A percentile compares a stretch with the other conserved stretches of the same genome.
Evolutionary conservation across 2,888 invertebrate genomes (phyloP).

Genomic region (Cremastinae sp.): DNA sequence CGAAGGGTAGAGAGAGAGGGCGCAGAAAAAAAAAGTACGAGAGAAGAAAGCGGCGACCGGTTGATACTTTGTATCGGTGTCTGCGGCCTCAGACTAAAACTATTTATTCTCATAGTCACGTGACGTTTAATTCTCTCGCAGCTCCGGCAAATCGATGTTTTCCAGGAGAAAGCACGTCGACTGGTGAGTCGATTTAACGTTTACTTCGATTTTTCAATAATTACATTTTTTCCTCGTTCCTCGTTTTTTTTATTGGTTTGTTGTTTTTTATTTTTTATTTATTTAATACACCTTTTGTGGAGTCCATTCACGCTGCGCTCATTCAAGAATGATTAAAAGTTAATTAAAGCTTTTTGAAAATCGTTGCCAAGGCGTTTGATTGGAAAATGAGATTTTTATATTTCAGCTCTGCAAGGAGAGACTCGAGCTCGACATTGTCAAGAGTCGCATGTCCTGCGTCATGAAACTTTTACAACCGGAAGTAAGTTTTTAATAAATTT

Average conservation of each 20-base stretch:
- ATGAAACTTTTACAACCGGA: conserved; percentile 72
- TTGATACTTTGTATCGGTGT: conserved; percentile 54
- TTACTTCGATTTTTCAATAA: conserved; percentile 32
- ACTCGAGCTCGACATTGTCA: conserved; percentile 75
- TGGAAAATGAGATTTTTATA: conserved; percentile 17
- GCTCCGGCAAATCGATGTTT: conserved; percentile 75
- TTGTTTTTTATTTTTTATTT: no score
- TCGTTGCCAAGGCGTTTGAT: no score
- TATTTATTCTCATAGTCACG: conserved; percentile 59
- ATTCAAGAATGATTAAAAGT: not conserved
- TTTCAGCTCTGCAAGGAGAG: conserved; percentile 74
- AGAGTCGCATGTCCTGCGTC: conserved; percentile 75
- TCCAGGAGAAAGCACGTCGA: conserved; percentile 75
- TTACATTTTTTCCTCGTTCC: not conserved
- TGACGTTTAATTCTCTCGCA: conserved; percentile 63
- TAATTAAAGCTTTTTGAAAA: no score
- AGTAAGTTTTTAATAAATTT: conserved; percentile 61
- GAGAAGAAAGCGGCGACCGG: conserved; percentile 37
- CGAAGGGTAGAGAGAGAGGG: conserved; percentile 9
- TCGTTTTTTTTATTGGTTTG: not conserved
- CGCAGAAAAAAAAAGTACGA: conserved; percentile 18
- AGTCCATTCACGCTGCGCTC: no score
- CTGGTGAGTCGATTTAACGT: conserved; percentile 70
- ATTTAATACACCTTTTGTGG: no score
- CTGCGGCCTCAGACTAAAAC: conserved; percentile 55